These are phyloP conservation scores for Hypomecis atomaria DNA, from an alignment of 2,888 invertebrate species.

Conservation along the genomic window DNA sequence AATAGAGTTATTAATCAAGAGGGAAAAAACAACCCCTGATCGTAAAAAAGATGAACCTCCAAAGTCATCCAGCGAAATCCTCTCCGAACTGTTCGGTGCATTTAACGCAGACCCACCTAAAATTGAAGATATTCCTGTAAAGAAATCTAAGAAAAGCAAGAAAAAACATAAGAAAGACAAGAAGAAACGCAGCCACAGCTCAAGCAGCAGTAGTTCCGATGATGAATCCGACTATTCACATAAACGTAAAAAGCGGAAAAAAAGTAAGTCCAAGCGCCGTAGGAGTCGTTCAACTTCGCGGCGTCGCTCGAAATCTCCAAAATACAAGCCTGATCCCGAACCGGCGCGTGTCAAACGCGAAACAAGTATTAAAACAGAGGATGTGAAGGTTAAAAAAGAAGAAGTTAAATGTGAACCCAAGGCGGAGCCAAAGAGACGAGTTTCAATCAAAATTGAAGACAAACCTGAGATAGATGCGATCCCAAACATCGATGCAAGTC, in stretches of 20 bases:
- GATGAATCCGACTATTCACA: conserved; percentile 78
- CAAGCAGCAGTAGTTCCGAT: conserved; percentile 72
- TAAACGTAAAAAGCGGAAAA: conserved; percentile 85
- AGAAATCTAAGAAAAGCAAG: conserved; percentile 82
- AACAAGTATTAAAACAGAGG: conserved; percentile 19
- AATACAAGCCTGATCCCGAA: conserved; percentile 56
- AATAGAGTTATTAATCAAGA: conserved; percentile 76
- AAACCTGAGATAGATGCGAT: conserved; percentile 46
- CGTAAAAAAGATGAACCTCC: conserved; percentile 73
- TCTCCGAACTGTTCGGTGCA: conserved; percentile 92
- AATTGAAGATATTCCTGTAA: conserved; percentile 70
- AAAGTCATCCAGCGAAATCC: conserved; percentile 91
- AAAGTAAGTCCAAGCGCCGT: conserved; percentile 72
- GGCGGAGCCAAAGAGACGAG: conserved; percentile 45
- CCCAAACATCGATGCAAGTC: conserved; percentile 58
- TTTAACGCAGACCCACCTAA: conserved; percentile 90
- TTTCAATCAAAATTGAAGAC: conserved; percentile 57
- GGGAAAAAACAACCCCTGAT: conserved; percentile 77
- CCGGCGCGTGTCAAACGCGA: conserved; percentile 50
- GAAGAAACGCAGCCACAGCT: conserved; percentile 76
- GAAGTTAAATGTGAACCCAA: conserved; percentile 49
- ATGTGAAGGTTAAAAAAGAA: conserved; percentile 23
- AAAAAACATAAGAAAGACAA: conserved; percentile 87
- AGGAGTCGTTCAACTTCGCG: conserved; percentile 55
- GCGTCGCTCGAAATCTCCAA: conserved; percentile 59